Evolutionary conservation across 2,113 vertebrate species (phyloP), one percentile per base, ranked within the genome.

Genomic region (Pygoscelis adeliae): DNA sequence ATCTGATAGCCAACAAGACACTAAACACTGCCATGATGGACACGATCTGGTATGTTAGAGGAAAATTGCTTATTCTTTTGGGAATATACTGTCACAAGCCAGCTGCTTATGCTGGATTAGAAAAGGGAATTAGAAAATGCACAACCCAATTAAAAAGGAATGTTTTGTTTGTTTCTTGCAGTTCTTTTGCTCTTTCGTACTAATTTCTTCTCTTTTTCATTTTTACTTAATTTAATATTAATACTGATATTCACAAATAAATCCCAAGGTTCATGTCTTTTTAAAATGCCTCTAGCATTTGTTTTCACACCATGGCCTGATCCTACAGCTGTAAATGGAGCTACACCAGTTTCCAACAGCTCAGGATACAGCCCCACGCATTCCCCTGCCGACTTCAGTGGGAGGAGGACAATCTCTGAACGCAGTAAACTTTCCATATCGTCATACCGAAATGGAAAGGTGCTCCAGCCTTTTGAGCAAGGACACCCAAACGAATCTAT

Each of bases 81-180:
- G 89, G 95, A 96, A 90, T 90, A 78, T 10, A 70, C 63, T 96
- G 90, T 92, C 90, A 95, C 92, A 87, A 92, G 50, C 63, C 90
- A 94, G 88, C 90, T 97, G 94, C 76, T 96, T 90, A 92, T 5
- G 92, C 8, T 52, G 90, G 79, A 93, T 97, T 94, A 95, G 93
- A 90, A 94, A 91, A 96, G 93, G 93, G 93, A 97, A 96, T 97
- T 96, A 92, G 79, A 79, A 92, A 95, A 95, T 63, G 50, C 97
- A 96, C 90, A 93, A 74, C 13, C 56, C 83, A 97, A 96, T 94
- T 96, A 94, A 96, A 93, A 95, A 95, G 73, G 53, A 77, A 70
- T 52, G 40, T 90, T 94, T 95, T 94, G 73, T 72, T 96, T 97
- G 63, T 87, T 93, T 89, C 69, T 82, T 92, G 61, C 44, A 73